Percentiles rank a stretch among this genome's conserved stretches.
These are phyloP conservation scores for Craniophora ligustri DNA, from an alignment of 2,888 invertebrate genomes.

Conservation along the genomic window DNA sequence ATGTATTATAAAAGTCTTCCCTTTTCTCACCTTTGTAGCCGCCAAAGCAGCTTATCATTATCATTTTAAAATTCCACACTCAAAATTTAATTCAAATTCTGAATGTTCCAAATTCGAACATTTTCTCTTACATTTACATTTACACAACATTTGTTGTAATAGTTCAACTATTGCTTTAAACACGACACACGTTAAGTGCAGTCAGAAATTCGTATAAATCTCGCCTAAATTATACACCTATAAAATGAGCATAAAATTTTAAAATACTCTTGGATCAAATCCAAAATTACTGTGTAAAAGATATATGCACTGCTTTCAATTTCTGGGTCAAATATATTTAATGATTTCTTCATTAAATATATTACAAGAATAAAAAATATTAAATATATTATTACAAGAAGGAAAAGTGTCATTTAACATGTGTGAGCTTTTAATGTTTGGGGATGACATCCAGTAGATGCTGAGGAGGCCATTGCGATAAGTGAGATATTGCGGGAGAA, in stretches of 20 bases:
- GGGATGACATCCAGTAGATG: no score
- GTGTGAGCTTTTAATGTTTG: background rate
- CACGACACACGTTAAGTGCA: slow-evolving; percentile 23
- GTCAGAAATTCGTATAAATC: slow-evolving; percentile 45
- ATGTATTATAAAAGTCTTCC: no score
- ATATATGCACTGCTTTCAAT: slow-evolving; percentile 21
- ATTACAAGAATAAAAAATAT: no score
- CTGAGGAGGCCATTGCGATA: background rate
- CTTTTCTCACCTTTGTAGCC: no score
- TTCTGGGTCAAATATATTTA: slow-evolving; percentile 7
- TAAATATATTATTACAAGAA: background rate
- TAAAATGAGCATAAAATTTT: slow-evolving; percentile 49
- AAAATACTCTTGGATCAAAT: slow-evolving; percentile 53
- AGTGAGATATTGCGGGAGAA: background rate
- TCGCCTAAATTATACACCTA: slow-evolving; percentile 42
- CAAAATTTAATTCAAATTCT: no score
- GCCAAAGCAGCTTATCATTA: no score
- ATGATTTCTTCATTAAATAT: no score
- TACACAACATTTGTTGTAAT: background rate
- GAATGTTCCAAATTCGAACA: no score
- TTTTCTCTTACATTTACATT: no score
- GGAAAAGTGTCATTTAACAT: background rate
- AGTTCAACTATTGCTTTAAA: background rate
- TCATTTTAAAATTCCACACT: no score
- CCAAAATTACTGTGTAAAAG: slow-evolving; percentile 38